phyloP scores from a whole-genome alignment of 2,888 invertebrate genomes.

The Melinopterus prodromus region DNA sequence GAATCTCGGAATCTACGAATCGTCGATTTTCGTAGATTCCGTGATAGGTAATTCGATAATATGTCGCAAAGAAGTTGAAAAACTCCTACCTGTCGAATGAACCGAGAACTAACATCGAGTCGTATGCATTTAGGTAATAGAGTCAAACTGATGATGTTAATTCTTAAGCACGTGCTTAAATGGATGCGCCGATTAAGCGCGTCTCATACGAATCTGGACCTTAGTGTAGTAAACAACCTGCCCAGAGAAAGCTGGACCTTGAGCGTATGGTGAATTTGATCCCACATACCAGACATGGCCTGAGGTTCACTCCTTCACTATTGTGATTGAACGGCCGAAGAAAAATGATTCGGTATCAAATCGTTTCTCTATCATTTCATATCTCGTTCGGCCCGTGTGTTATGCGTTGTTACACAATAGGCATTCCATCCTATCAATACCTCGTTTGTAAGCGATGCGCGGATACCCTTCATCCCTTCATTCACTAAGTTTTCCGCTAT shows the following conservation, averaged over 20 bases:
- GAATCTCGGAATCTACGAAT: too few species aligned
- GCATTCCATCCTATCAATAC: not conserved
- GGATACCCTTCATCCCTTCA: not conserved
- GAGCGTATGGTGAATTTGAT: not conserved
- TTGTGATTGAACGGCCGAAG: not conserved
- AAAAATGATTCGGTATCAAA: not conserved
- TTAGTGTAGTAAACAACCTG: not conserved
- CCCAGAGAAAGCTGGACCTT: not conserved
- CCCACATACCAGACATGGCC: constrained; percentile 4
- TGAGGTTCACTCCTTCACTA: not conserved
- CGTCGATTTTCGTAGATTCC: too few species aligned
- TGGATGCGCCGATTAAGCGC: not conserved
- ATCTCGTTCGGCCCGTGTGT: not conserved
- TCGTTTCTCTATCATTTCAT: not conserved
- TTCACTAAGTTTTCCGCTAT: not conserved
- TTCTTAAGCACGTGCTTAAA: not conserved
- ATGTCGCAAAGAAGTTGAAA: not conserved
- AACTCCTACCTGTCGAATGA: too few species aligned
- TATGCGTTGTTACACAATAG: not conserved
- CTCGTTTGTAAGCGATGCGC: not conserved
- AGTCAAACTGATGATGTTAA: not conserved
- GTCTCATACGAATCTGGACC: not conserved
- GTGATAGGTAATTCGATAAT: not conserved
- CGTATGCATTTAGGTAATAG: not conserved
- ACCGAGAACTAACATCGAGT: not conserved